Evolutionary conservation across 2,797 vertebrate genomes (phyloP).

Genomic region (Staurois parvus): DNA sequence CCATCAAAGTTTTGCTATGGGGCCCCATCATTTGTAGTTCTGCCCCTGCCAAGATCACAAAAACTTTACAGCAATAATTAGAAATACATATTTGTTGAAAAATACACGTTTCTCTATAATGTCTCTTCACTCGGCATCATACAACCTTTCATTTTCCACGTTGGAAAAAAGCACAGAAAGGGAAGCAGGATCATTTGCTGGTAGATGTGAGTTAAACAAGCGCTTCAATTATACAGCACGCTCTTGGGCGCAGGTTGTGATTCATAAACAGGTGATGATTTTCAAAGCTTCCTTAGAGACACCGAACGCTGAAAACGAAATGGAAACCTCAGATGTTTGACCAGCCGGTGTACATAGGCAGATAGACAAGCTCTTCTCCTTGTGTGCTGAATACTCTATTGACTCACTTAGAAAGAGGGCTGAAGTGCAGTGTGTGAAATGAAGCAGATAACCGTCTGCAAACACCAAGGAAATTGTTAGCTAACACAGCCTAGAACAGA

Average conservation of each 20-base stretch:
- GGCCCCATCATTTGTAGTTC: no score
- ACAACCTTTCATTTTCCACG: no score
- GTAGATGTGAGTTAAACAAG: no score
- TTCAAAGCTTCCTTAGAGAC: neutral
- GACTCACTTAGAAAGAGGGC: slow-evolving; percentile 42
- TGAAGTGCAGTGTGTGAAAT: slow-evolving; percentile 46
- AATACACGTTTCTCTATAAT: no score
- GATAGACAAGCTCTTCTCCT: neutral
- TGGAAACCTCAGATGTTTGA: neutral
- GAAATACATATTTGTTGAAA: no score
- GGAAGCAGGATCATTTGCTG: no score
- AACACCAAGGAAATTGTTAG: slow-evolving; percentile 50
- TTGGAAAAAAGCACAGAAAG: no score
- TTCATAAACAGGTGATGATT: neutral
- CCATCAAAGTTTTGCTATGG: no score
- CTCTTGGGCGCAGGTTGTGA: neutral
- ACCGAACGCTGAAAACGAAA: neutral
- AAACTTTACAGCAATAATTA: no score
- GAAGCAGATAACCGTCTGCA: slow-evolving; percentile 52
- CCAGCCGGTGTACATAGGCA: neutral
- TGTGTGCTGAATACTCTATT: slow-evolving; percentile 20
- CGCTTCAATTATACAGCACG: no score
- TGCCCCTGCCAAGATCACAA: no score
- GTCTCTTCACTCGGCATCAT: no score
- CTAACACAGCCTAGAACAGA: slow-evolving; percentile 27